Evolutionary conservation across 1,140 invertebrate genomes (phyloP), one percentile per base, ranked within the genome.

Genomic region (Pogonognathellus flavescens): DNA sequence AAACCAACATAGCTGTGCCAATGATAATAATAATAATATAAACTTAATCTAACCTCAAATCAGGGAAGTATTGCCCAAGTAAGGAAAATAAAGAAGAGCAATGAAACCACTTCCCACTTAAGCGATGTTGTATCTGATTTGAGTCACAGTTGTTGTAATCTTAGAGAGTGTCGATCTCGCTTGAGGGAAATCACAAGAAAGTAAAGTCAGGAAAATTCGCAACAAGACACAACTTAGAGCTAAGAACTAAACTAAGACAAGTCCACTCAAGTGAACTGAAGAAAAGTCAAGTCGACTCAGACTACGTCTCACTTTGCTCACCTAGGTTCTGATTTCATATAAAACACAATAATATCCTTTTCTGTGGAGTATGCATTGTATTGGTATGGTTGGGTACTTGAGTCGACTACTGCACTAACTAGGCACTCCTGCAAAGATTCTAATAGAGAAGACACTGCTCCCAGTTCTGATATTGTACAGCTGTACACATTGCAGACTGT

Each of bases 111-210:
- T 76, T 76, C 41, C 16, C 49, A 10, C 11, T 31, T 76, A 76
- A 76, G 70, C 31, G 70, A 76, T 49, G 70, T 22, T n/a, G 18
- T 76, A 76, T 76, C 41, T 76, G 70, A 76, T 76, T 31, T 50
- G 70, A 76, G 70, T 76, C 70, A 31, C 31, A 76, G 70, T 76
- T 49, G 70, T 76, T 76, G 70, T 49, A 76, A 76, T 76, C 70
- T 76, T 25, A 31, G 41, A 76, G 41, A 76, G 70, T 76, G 70
- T 76, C 70, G 70, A 76, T 41, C 31, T 76, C 31, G 70, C 70
- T 76, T n/a, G 31, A 50, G 70, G 70, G 25, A 49, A 76, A 49
- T 76, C 41, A 50, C 14, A 31, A 76, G 70, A 49, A 76, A 76
- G 70, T 76, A 25, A 76, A 41, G 70, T 49, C 25, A 76, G n/a